phyloP scores from a whole-genome alignment of 2,888 invertebrate species.

The Tridacna crocea region DNA sequence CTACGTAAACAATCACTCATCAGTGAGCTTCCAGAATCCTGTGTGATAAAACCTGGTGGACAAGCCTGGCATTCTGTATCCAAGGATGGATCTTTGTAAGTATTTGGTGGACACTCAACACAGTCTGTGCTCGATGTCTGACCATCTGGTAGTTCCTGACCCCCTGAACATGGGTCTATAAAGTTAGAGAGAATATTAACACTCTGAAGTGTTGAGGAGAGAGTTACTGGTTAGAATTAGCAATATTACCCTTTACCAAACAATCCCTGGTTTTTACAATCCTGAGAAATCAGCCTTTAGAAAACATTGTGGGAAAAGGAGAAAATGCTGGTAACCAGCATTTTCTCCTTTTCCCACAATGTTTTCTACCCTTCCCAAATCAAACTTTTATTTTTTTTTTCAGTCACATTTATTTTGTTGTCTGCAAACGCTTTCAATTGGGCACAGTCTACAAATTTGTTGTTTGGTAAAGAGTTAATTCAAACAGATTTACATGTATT shows the following conservation, averaged over 20 bases:
- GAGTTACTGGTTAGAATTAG: neutral
- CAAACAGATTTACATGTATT: no score
- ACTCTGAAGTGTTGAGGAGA: neutral
- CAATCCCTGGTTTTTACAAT: neutral
- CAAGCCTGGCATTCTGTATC: constrained; percentile 23
- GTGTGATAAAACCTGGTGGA: constrained; percentile 4
- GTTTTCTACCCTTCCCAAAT: neutral
- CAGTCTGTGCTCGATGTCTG: constrained; percentile 30
- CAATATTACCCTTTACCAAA: neutral
- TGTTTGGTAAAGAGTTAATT: no score
- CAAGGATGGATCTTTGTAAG: constrained; percentile 21
- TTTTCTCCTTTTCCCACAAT: neutral
- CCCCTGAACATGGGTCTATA: constrained; percentile 28
- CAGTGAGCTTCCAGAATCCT: neutral
- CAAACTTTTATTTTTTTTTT: no score
- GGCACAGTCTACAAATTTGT: no score
- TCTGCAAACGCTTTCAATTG: no score
- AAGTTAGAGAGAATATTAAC: neutral
- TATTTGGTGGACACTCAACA: constrained; percentile 11
- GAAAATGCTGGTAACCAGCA: neutral
- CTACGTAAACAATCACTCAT: constrained; percentile 20
- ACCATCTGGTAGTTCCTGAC: constrained; percentile 22
- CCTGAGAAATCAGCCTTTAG: neutral
- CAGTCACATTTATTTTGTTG: no score
- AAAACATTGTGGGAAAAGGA: neutral